Evolutionary conservation across 2,113 vertebrate genomes (phyloP).

Genomic region (Eidolon helvum): DNA sequence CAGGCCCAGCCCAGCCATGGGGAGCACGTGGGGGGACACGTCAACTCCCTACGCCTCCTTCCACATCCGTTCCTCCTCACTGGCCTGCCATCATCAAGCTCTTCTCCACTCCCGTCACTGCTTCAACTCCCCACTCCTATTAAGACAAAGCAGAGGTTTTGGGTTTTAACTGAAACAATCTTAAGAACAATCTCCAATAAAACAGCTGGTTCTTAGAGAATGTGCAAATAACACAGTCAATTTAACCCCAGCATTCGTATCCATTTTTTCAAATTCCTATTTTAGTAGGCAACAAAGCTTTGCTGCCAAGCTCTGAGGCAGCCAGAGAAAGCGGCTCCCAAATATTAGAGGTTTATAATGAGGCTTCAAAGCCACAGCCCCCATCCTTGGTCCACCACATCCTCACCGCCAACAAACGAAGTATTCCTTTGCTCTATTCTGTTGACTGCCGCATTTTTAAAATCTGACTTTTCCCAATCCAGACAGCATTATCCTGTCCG

Average conservation of each 20-base stretch:
- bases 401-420: neutral
- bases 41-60: neutral
- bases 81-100: neutral
- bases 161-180: neutral
- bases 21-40: rapidly evolving
- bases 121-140: neutral
- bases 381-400: neutral
- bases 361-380: neutral
- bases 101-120: too few species aligned
- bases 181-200: conserved; percentile 13
- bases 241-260: neutral
- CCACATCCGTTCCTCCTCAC: rapidly evolving
- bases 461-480: neutral
- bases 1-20: too few species aligned
- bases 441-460: neutral
- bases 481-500: conserved; percentile 33
- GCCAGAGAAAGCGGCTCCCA: neutral
- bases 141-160: neutral
- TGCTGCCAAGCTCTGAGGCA: neutral
- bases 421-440: neutral
- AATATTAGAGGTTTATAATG: neutral
- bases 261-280: neutral
- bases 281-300: conserved; percentile 34
- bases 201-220: conserved; percentile 11
- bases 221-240: neutral